Conservation (phyloP, 2,888 invertebrate species). For the Xiphydria camelus region DNA sequence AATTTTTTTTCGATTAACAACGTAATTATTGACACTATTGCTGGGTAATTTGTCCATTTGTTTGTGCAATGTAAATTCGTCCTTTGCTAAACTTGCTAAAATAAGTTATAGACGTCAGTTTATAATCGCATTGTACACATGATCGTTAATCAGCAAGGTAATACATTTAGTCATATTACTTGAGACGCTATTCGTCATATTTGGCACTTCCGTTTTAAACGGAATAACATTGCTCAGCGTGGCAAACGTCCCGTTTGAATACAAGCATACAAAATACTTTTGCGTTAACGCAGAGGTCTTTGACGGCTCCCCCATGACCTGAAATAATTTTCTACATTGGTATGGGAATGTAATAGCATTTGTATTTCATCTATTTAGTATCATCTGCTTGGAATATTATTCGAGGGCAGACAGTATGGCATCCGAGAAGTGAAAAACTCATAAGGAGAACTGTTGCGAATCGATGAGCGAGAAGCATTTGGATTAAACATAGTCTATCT, state of each 20-base stretch:
- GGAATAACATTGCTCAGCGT: conserved; percentile 38
- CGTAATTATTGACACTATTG: conserved; percentile 13
- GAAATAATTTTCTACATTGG: too few species aligned
- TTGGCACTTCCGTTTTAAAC: conserved; percentile 27
- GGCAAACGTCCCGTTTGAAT: conserved; percentile 35
- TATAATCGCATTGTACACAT: too few species aligned
- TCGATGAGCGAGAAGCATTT: too few species aligned
- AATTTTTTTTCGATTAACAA: conserved; percentile 19
- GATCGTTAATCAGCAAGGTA: too few species aligned
- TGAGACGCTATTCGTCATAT: too few species aligned
- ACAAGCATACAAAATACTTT: conserved; percentile 28
- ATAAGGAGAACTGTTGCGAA: neutral
- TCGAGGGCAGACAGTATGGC: too few species aligned
- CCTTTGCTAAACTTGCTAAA: conserved; percentile 14
- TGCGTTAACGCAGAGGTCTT: conserved; percentile 26
- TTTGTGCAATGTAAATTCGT: conserved; percentile 15
- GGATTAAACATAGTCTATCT: too few species aligned
- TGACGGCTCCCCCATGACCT: conserved; percentile 32
- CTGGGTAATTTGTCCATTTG: conserved; percentile 21
- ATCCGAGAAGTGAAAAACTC: neutral
- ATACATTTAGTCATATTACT: too few species aligned
- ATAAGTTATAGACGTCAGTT: neutral
- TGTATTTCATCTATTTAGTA: too few species aligned
- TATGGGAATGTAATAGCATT: too few species aligned
- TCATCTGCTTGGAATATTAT: too few species aligned